A percentile compares a stretch with the other conserved stretches of the same genome.
phyloP scores from a whole-genome alignment of 2,797 vertebrate species.

The Schizopygopsis pylzovi region DNA sequence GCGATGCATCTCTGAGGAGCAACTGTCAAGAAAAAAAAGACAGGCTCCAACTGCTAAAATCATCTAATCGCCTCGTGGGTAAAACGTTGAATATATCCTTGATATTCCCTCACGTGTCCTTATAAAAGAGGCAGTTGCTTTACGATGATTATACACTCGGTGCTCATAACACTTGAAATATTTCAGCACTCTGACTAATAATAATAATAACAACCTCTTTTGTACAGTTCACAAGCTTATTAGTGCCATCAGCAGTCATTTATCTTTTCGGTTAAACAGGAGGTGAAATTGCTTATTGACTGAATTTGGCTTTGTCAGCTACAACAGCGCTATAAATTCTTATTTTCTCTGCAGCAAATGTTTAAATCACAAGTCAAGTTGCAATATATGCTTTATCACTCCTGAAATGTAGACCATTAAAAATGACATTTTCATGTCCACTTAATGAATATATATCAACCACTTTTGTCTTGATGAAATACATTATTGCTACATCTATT shows the following conservation, averaged over 20 bases:
- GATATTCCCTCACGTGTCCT: constrained; percentile 26
- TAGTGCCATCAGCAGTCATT: constrained; percentile 40
- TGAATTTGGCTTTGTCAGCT: constrained; percentile 21
- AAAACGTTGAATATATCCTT: constrained; percentile 44
- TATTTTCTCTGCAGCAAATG: constrained; percentile 16
- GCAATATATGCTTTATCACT: constrained; percentile 30
- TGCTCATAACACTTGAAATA: constrained; percentile 18
- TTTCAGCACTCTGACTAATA: constrained; percentile 10
- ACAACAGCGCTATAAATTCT: constrained; percentile 17
- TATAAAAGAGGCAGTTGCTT: constrained; percentile 40
- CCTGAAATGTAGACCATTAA: neutral
- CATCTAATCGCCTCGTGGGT: constrained; percentile 46
- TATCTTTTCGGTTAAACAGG: constrained; percentile 40
- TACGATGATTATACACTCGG: constrained; percentile 45
- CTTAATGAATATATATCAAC: constrained; percentile 65
- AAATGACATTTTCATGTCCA: constrained; percentile 7
- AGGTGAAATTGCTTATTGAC: constrained; percentile 31
- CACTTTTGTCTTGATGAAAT: constrained; percentile 53
- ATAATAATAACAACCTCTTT: constrained; percentile 38
- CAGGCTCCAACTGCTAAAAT: constrained; percentile 45
- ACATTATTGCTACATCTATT: constrained; percentile 71
- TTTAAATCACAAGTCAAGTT: constrained; percentile 13
- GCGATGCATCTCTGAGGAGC: constrained; percentile 55
- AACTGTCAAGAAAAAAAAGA: constrained; percentile 45
- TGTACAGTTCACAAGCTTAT: constrained; percentile 35